phyloP scores from a whole-genome alignment of 2,888 invertebrate genomes.

The Seira ritae region DNA sequence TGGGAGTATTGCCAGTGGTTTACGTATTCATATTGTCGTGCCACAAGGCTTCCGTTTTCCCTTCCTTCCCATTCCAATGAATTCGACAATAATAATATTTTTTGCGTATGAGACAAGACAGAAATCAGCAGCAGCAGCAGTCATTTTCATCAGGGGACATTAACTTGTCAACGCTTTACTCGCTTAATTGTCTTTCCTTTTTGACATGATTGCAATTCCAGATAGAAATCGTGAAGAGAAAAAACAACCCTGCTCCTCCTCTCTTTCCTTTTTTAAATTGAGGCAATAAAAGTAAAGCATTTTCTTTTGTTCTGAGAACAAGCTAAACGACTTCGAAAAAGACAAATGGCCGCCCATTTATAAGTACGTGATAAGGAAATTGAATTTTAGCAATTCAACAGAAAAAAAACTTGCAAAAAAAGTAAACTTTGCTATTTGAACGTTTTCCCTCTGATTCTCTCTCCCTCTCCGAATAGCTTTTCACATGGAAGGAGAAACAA shows the following conservation, averaged over 20 bases:
- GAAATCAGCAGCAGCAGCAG: conserved; percentile 19
- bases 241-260: not conserved
- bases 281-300: conserved; percentile 15
- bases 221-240: conserved; percentile 9
- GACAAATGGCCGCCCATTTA: conserved; percentile 22
- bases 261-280: not conserved
- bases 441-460: not conserved
- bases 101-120: conserved; percentile 7
- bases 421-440: conserved; percentile 6
- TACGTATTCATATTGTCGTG: no score
- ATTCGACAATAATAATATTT: conserved; percentile 14
- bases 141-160: conserved; percentile 30
- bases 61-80: not conserved
- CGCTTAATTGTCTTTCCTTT: conserved; percentile 27
- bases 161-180: conserved; percentile 43
- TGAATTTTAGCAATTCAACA: conserved; percentile 23
- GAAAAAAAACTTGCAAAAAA: conserved; percentile 8
- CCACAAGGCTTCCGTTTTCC: no score
- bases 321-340: conserved; percentile 21
- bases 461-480: not conserved
- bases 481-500: conserved; percentile 13
- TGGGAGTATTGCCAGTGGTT: no score
- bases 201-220: conserved; percentile 34
- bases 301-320: not conserved
- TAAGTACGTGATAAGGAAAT: conserved; percentile 24